Conservation (phyloP, 2,113 vertebrate genomes). For the Macrotus californicus region DNA sequence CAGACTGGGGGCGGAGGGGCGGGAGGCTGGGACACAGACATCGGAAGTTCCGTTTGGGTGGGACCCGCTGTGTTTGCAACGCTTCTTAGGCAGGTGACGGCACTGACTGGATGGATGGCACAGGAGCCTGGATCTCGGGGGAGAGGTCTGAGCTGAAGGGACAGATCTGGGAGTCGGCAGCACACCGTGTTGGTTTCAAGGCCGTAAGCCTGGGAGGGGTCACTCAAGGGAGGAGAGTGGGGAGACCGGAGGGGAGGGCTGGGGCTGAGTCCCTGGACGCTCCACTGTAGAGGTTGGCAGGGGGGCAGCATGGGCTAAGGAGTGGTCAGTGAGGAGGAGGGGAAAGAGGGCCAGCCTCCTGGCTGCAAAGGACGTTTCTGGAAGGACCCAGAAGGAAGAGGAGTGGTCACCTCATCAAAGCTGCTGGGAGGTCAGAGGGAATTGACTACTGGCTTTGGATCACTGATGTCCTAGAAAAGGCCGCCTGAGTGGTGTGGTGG, state of each 20-base stretch:
- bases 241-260: neutral
- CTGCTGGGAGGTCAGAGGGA: neutral
- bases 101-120: fast-evolving
- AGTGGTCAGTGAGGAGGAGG: neutral
- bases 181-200: fast-evolving
- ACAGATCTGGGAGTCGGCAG: neutral
- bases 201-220: neutral
- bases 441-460: neutral
- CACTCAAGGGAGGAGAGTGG: neutral
- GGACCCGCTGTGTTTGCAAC: neutral
- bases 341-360: neutral
- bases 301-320: neutral
- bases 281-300: too few species aligned
- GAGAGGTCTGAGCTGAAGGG: neutral
- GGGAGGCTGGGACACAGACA: neutral
- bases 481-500: neutral
- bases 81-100: neutral
- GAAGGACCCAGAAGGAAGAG: neutral
- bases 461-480: neutral
- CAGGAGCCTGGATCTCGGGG: neutral
- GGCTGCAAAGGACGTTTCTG: neutral
- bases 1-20: neutral
- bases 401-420: neutral
- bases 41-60: neutral
- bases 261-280: neutral